Base-by-base conservation (phyloP, 2,888 invertebrate species). In the Tupiocoris notatus region DNA sequence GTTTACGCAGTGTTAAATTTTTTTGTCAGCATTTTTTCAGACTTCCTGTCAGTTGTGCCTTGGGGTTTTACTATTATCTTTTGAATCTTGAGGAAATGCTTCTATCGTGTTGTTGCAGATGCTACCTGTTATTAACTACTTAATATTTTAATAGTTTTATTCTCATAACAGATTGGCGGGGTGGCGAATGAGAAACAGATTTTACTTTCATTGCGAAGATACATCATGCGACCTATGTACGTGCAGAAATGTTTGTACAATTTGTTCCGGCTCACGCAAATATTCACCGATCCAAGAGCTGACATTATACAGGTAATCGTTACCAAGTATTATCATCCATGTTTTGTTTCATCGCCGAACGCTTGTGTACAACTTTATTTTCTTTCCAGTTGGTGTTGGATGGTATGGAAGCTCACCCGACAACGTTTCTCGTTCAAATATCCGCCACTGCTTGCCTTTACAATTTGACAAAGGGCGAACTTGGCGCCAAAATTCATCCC, bases 361-460 rank as follows among this genome's bases (percentile, higher is more conserved):
- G 62, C 62, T 17, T 61, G 16, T 7, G 17, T 61, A 12, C 17
- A 61, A 12, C 18, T 61, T 17, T 61, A 59, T 20, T 59, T 20
- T 59, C 16, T 71, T 78, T 73, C 24, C 70, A 81, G 83, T 77
- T 84, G 71, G 82, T 83, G 16, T 77, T 83, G 23, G 79, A 80
- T 67, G 83, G 82, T n/a, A 86, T 86, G 86, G 83, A 83, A 79
- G 83, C 83, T 20, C 87, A 88, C 82, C 85, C 86, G 2, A 84
- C 84, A 63, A 85, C 86, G 79, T 87, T 90, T 79, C 88, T 88
- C 17, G 89, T 91, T 20, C 91, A 91, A 83, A 89, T 91, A 88
- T 90, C 91, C 16, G 90, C 89, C 16, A 91, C 91, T 1, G 91
- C 91, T 18, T 91, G 91, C 82, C 85, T 92, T 20, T 91, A 91